Percentiles rank a stretch among this genome's conserved stretches.
phyloP scores from a whole-genome alignment of 2,888 invertebrate genomes.

The Agriopis marginaria region DNA sequence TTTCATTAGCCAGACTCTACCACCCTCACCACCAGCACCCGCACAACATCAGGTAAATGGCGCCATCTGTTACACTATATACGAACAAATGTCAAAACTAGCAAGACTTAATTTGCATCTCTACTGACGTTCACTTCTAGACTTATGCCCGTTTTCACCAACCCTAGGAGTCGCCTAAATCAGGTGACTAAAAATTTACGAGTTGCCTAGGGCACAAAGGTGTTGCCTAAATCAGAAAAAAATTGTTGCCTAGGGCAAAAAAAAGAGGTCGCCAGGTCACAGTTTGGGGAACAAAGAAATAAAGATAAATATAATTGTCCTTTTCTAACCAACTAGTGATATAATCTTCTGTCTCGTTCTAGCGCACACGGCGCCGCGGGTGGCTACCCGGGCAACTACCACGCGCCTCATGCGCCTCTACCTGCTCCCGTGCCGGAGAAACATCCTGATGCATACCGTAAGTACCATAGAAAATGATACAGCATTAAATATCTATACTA shows the following conservation, averaged over 20 bases:
- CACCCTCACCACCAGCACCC: constrained; percentile 60
- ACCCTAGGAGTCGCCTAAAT: too few relatives aligned
- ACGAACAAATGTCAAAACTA: background rate
- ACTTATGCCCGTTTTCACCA: background rate
- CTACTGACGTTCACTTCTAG: background rate
- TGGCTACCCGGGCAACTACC: constrained; percentile 81
- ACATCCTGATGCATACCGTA: constrained; percentile 83
- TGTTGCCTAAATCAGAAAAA: too few relatives aligned
- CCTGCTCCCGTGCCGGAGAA: constrained; percentile 72
- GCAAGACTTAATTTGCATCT: too few relatives aligned
- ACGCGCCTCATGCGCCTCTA: constrained; percentile 65
- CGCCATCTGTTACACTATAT: background rate
- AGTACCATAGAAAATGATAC: constrained; percentile 35
- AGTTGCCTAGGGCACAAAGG: too few relatives aligned
- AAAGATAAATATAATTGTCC: background rate
- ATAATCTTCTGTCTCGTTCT: constrained; percentile 33
- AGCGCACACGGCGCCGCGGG: constrained; percentile 72
- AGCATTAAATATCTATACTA: too few relatives aligned
- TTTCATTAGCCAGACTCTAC: too few relatives aligned
- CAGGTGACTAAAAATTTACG: too few relatives aligned
- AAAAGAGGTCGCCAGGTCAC: too few relatives aligned
- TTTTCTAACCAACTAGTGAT: background rate
- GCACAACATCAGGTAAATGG: constrained; percentile 69
- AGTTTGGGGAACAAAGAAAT: too few relatives aligned
- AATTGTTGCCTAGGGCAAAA: too few relatives aligned